phyloP scores from a whole-genome alignment of 2,797 vertebrate species.

The Anguilla obscura region DNA sequence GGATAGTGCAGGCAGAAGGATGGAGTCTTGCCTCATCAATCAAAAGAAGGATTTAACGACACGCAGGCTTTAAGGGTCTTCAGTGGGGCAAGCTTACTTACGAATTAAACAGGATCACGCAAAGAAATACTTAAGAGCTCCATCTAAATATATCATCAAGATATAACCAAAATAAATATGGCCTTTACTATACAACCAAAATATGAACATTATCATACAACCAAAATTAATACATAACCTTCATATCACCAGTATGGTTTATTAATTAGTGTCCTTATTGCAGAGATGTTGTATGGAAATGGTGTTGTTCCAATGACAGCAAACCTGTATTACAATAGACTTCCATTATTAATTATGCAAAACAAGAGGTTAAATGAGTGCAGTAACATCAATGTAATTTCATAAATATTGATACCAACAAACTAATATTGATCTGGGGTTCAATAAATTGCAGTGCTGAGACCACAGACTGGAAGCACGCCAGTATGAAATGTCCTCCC shows the following conservation, averaged over 20 bases:
- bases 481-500: background rate
- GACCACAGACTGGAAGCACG: background rate
- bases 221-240: background rate
- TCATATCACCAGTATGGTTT: too few relatives aligned
- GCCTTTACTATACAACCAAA: background rate
- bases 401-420: background rate
- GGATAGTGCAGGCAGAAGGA: background rate
- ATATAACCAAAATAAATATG: background rate
- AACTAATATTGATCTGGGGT: background rate
- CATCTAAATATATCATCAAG: background rate
- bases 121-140: background rate
- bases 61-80: background rate
- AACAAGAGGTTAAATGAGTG: background rate
- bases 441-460: background rate
- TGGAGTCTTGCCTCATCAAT: conserved; percentile 17
- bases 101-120: conserved; percentile 2
- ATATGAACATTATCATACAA: background rate
- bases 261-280: background rate
- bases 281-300: background rate
- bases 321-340: background rate
- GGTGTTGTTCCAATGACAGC: background rate
- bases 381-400: background rate
- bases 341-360: conserved; percentile 18
- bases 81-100: background rate
- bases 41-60: conserved; percentile 18